These are phyloP conservation scores for Microcebus lehilahytsara DNA, from an alignment of 2,113 vertebrate genomes.

Conservation along the genomic window DNA sequence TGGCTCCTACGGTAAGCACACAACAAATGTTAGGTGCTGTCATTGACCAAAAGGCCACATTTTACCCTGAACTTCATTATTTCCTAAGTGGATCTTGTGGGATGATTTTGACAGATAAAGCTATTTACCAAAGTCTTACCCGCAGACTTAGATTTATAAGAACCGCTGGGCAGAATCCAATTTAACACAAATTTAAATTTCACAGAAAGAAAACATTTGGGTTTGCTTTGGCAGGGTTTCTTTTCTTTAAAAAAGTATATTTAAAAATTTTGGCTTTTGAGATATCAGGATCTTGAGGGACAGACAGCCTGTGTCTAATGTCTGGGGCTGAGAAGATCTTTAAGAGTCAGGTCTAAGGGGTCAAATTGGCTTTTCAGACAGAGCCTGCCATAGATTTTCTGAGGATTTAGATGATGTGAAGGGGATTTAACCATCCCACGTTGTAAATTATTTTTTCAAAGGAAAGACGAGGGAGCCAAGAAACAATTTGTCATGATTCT, in stretches of 20 bases:
- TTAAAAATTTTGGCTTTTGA: conserved; percentile 55
- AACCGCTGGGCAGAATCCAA: conserved; percentile 64
- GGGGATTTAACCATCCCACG: conserved; percentile 70
- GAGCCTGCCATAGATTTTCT: conserved; percentile 59
- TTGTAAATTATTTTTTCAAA: conserved; percentile 77
- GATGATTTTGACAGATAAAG: conserved; percentile 34
- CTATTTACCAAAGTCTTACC: neutral
- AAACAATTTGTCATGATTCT: conserved; percentile 77
- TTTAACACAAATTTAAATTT: conserved; percentile 71
- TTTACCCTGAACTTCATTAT: neutral
- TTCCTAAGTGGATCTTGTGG: neutral
- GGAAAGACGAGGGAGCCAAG: conserved; percentile 68
- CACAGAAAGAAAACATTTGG: conserved; percentile 55
- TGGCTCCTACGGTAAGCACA: neutral
- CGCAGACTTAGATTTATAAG: neutral
- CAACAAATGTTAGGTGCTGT: neutral
- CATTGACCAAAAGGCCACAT: neutral
- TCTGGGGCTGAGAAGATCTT: conserved; percentile 53
- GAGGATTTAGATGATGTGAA: conserved; percentile 67
- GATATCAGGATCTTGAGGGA: conserved; percentile 40
- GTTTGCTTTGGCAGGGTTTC: conserved; percentile 54
- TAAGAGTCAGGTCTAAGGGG: conserved; percentile 34
- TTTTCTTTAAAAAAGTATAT: conserved; percentile 32
- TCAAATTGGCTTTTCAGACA: conserved; percentile 55
- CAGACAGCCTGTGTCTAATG: conserved; percentile 8